Percentiles rank a stretch among this genome's conserved stretches.
Evolutionary conservation across 2,113 vertebrate genomes (phyloP).

Genomic region (Panthera leo): DNA sequence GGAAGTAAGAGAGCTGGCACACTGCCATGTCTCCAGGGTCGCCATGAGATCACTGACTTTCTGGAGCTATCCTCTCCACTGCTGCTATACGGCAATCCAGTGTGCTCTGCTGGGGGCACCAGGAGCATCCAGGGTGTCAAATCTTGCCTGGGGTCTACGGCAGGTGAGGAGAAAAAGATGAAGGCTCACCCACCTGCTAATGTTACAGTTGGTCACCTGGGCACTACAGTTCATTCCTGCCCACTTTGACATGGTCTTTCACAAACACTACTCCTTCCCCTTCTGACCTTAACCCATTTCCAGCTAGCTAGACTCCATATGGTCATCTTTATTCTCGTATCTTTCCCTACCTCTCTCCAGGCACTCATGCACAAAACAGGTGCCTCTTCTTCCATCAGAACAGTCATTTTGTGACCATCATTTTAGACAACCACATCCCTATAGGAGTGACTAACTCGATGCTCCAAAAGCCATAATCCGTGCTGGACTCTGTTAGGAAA

Average conservation of each 20-base stretch:
- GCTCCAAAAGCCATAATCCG: neutral
- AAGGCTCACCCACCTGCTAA: neutral
- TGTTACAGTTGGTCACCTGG: neutral
- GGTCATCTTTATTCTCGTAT: neutral
- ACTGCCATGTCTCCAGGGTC: neutral
- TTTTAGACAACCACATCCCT: neutral
- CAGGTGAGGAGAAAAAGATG: neutral
- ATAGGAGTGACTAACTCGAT: neutral
- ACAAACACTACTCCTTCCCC: neutral
- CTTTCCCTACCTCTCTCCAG: neutral
- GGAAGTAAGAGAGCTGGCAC: neutral
- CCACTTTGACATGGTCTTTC: neutral
- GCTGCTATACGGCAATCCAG: neutral
- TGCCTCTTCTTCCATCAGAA: neutral
- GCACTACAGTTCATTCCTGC: neutral
- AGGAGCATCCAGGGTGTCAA: neutral
- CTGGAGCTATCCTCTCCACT: neutral
- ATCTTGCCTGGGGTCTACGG: neutral
- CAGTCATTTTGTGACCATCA: neutral
- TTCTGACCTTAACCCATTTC: neutral
- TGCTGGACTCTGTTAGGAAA: neutral
- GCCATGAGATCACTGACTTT: neutral
- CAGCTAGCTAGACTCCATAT: neutral
- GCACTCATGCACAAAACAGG: neutral
- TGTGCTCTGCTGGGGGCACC: neutral